Conservation (phyloP, 2,113 vertebrate species). For the Dromiciops gliroides region DNA sequence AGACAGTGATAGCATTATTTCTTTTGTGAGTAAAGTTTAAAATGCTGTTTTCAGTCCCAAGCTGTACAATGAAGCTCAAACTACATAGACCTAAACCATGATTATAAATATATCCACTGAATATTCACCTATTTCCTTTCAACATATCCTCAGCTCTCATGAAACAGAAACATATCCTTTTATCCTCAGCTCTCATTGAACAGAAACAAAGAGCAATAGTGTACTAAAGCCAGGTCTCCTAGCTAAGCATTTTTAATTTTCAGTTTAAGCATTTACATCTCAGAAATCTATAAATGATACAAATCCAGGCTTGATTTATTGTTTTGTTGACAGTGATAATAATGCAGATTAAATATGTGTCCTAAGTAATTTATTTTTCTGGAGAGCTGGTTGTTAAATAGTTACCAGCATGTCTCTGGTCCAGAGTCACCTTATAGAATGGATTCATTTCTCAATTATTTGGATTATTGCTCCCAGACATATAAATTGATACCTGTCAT, state of each 20-base stretch:
- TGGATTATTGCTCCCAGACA: neutral
- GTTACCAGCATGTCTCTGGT: neutral
- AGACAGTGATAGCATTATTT: neutral
- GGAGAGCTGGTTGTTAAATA: neutral
- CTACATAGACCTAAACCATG: neutral
- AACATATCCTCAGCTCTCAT: neutral
- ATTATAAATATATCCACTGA: neutral
- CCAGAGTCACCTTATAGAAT: neutral
- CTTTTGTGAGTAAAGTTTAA: neutral
- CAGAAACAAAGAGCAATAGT: neutral
- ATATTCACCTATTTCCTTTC: neutral
- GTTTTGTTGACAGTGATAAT: neutral
- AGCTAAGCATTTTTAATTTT: neutral
- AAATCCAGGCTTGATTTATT: neutral
- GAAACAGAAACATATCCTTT: too few relatives aligned
- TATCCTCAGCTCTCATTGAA: neutral
- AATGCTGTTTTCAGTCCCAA: neutral
- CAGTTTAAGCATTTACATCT: neutral
- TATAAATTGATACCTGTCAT: neutral
- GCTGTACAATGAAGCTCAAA: neutral
- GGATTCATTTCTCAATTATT: neutral
- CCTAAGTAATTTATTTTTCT: neutral
- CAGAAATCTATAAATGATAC: neutral
- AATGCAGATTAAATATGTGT: neutral
- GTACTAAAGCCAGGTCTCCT: neutral